Conservation (phyloP, 2,113 vertebrate genomes). For the Phainopepla nitens region DNA sequence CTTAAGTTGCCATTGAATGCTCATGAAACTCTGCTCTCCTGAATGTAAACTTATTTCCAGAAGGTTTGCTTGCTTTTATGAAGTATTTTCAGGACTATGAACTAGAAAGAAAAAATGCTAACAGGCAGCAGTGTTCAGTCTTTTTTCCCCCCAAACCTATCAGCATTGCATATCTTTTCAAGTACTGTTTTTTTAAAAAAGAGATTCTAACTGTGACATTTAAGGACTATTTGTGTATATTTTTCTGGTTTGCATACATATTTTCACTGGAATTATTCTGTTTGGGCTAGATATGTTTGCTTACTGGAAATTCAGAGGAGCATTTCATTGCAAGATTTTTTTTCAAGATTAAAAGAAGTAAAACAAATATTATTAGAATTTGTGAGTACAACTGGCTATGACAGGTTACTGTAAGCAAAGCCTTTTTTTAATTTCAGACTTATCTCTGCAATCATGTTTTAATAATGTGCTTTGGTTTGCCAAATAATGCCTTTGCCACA, state of each 20-base stretch:
- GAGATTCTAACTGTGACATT: not conserved
- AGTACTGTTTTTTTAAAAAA: not conserved
- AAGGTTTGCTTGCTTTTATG: not conserved
- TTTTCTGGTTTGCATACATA: not conserved
- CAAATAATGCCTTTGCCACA: not conserved
- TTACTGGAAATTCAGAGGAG: not conserved
- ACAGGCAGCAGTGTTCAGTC: no score
- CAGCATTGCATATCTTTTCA: not conserved
- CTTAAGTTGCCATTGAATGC: accelerated
- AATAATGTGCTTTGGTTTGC: not conserved
- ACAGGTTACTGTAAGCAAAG: not conserved
- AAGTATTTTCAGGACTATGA: not conserved
- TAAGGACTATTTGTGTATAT: not conserved
- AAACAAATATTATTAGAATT: not conserved
- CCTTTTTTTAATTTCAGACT: not conserved
- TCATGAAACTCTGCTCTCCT: not conserved
- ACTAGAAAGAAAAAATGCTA: not conserved
- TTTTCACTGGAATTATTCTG: not conserved
- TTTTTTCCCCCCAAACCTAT: accelerated
- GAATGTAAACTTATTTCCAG: not conserved
- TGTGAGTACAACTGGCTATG: not conserved
- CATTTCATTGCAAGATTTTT: not conserved
- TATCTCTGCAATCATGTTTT: not conserved
- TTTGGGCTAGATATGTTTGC: not conserved
- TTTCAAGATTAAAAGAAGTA: not conserved